Base-by-base conservation (phyloP, 2,797 vertebrate genomes). In the Enoplosus armatus region DNA sequence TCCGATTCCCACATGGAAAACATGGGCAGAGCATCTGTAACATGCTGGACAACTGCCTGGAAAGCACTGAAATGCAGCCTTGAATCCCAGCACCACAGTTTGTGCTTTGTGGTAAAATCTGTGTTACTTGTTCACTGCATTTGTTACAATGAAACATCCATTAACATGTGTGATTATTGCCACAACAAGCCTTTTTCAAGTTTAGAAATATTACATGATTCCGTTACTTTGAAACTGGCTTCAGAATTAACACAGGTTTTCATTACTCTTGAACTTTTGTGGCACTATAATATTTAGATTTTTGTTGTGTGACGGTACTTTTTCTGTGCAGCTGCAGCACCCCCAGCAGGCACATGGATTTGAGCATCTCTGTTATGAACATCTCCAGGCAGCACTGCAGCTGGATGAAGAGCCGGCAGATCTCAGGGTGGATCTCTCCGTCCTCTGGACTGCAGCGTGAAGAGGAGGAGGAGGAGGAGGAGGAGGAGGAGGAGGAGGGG, bases 281-380 rank as follows among this genome's bases (percentile, higher is more conserved):
- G 37, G 16, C 18, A n/a, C n/a, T 6, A 6, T 22, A 33, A 24
- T 6, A 6, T 1, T 8, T 47, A 10, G 9, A n/a, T 16, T 0
- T n/a, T 10, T 45, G 2, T 9, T 24, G 43, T 1, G 43, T 26
- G 27, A 24, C 0, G 0, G 85, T 96, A 99, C 98, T 97, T 97
- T 97, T 98, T 85, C 96, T 95, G 94, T 99, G 98, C 86, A 98
- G 96, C 94, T 99, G 97, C 93, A 99, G 96, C 58, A 98, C 98
- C 91, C 98, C 97, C 89, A 99, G 94, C 84, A 99, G 96, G 91
- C 97, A 99, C 89, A 99, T 95, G 86, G 98, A 99, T 88, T 99
- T 99, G 2, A 99, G 96, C 98, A 99, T 99, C 96, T 99, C 98
- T 11, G 97, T 97, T 51, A 98, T 96, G 86, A 99, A 99, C 98